phyloP scores from a whole-genome alignment of 2,113 vertebrate species.

The Myxocyprinus asiaticus region DNA sequence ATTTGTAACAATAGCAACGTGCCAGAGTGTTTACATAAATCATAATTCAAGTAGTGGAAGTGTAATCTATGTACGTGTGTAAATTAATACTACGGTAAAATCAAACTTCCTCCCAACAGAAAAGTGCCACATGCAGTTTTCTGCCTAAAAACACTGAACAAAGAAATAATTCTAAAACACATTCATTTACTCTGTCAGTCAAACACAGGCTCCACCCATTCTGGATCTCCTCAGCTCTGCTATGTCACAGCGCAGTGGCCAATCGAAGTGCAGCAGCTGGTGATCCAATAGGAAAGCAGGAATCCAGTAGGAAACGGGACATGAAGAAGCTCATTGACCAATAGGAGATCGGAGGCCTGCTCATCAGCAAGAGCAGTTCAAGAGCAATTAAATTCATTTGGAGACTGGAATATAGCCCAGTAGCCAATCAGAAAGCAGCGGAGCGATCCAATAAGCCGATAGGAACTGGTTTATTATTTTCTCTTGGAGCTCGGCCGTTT shows the following conservation, averaged over 20 bases:
- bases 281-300: slow-evolving; percentile 10
- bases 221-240: not conserved
- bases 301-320: not conserved
- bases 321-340: slow-evolving; percentile 12
- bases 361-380: not conserved
- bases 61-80: slow-evolving; percentile 40
- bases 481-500: slow-evolving; percentile 87
- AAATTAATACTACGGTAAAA: slow-evolving; percentile 74
- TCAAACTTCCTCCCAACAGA: slow-evolving; percentile 58
- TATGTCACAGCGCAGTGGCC: slow-evolving; percentile 6
- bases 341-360: slow-evolving; percentile 20
- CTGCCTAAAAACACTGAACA: slow-evolving; percentile 51
- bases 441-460: not conserved
- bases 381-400: not conserved
- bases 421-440: slow-evolving; percentile 40
- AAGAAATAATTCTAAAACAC: slow-evolving; percentile 48
- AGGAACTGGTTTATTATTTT: slow-evolving; percentile 59
- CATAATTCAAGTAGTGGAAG: slow-evolving; percentile 50
- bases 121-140: slow-evolving; percentile 71
- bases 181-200: slow-evolving; percentile 51
- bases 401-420: not conserved
- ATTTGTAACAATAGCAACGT: slow-evolving; percentile 23
- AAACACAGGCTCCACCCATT: slow-evolving; percentile 54
- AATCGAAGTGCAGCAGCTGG: not conserved
- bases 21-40: slow-evolving; percentile 49